Evolutionary conservation across 2,113 vertebrate genomes (phyloP).

Genomic region (Rallus limicola): DNA sequence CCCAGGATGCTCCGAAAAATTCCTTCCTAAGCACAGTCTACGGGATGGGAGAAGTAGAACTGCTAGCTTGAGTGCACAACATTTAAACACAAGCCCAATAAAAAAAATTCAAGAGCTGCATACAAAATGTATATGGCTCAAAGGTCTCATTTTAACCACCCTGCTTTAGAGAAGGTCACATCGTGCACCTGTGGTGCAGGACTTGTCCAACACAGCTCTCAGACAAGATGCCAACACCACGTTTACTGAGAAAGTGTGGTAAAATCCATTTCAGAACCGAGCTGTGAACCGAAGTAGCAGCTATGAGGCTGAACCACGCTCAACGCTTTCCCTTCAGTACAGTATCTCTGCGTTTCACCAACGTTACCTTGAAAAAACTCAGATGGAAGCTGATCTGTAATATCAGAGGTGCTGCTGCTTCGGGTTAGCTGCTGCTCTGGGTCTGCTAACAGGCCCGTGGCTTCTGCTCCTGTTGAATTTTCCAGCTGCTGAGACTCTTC

Average conservation of each 20-base stretch:
- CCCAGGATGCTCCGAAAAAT: not conserved
- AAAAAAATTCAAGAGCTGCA: not conserved
- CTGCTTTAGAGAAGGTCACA: not conserved
- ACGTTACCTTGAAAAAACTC: conserved; percentile 84
- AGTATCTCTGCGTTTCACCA: not conserved
- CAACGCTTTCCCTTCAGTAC: not conserved
- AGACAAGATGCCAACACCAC: not conserved
- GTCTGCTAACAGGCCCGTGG: conserved; percentile 39
- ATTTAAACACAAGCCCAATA: not conserved
- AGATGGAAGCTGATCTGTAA: conserved; percentile 81
- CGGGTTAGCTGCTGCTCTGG: conserved; percentile 82
- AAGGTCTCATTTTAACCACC: not conserved
- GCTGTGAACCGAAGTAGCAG: not conserved
- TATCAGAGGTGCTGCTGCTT: conserved; percentile 93
- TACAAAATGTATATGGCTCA: not conserved
- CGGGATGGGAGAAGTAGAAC: not conserved
- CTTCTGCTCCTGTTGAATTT: conserved; percentile 72
- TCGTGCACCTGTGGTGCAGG: not conserved
- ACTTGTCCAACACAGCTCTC: too few species aligned
- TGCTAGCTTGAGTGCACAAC: not conserved
- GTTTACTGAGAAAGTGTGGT: not conserved
- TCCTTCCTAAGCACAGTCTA: not conserved
- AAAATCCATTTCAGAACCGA: not conserved
- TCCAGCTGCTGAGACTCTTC: conserved; percentile 89
- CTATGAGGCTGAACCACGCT: not conserved